Percentiles rank a stretch among this genome's conserved stretches.
Evolutionary conservation across 2,797 vertebrate genomes (phyloP).

Genomic region (Taeniopygia guttata): DNA sequence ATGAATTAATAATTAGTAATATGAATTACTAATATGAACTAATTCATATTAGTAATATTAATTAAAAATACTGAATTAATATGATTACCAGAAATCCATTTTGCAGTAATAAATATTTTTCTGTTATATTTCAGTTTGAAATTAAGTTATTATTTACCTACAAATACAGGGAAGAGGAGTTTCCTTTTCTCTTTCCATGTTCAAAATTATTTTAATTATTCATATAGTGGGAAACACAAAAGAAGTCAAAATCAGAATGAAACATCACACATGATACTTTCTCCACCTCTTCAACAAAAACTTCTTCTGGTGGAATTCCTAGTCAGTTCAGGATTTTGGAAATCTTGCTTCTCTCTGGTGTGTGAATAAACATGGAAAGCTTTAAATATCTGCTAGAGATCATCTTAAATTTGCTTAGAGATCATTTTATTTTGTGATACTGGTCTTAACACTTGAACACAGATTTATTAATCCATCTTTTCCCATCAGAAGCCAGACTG

Average conservation of each 20-base stretch:
- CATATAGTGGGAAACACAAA: not conserved
- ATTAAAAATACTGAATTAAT: too few species aligned
- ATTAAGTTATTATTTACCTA: not conserved
- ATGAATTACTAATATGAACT: too few species aligned
- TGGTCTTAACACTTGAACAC: not conserved
- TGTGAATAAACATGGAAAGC: not conserved
- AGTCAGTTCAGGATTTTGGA: not conserved
- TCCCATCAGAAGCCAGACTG: not conserved
- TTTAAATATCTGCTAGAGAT: not conserved
- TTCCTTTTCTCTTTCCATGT: not conserved
- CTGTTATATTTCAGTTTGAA: not conserved
- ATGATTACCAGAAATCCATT: not conserved
- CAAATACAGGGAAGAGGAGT: not conserved
- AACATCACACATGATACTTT: accelerated
- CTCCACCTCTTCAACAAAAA: not conserved
- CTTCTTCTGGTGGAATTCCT: not conserved
- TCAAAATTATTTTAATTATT: not conserved
- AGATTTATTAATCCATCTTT: not conserved
- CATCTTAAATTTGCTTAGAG: not conserved
- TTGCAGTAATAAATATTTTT: not conserved
- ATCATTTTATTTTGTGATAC: not conserved
- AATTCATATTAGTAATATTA: too few species aligned
- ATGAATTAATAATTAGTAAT: too few species aligned
- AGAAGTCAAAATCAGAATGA: not conserved
- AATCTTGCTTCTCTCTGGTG: not conserved